phyloP scores from a whole-genome alignment of 2,113 vertebrate species.

The Nothoprocta pentlandii region DNA sequence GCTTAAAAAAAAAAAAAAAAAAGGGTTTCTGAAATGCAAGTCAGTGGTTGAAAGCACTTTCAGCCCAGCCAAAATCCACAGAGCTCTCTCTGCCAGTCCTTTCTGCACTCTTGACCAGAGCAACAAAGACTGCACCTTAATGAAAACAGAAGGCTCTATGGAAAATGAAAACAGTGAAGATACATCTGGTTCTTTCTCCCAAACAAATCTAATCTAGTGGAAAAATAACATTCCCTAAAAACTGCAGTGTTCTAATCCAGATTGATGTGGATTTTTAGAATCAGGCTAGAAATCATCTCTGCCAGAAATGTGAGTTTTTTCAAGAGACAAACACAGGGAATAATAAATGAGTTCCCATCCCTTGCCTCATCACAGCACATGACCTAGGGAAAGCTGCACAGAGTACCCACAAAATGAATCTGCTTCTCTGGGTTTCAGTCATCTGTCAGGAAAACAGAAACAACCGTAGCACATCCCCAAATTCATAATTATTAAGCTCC shows the following conservation, averaged over 20 bases:
- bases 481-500: neutral
- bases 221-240: neutral
- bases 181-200: neutral
- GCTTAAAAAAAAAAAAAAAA: neutral
- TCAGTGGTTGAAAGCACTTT: neutral
- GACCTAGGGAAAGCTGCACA: neutral
- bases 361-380: neutral
- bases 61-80: neutral
- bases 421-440: neutral
- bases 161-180: constrained; percentile 3
- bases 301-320: neutral
- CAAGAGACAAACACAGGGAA: neutral
- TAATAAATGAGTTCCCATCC: neutral
- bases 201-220: neutral
- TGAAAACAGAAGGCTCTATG: neutral
- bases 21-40: constrained; percentile 15
- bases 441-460: neutral
- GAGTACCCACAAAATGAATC: neutral
- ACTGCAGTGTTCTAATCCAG: neutral
- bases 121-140: constrained; percentile 3
- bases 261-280: neutral
- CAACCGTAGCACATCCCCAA: neutral
- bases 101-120: constrained; percentile 19
- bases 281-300: neutral
- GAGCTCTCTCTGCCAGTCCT: constrained; percentile 7